Evolutionary conservation across 2,888 invertebrate genomes (phyloP).

Genomic region (Loripinus fragilis): DNA sequence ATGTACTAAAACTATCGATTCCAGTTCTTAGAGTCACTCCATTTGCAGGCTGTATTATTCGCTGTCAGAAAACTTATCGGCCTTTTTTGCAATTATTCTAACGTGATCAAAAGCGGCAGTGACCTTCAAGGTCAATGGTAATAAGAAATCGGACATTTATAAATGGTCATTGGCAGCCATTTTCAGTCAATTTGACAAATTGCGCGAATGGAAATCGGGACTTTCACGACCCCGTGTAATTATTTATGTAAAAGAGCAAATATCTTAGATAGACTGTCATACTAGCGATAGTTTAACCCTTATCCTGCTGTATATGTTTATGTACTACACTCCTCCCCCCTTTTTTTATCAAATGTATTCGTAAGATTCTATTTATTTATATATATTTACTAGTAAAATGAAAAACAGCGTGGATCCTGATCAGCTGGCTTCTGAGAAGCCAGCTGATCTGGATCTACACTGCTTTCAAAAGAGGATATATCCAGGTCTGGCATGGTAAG

Average conservation of each 20-base stretch:
- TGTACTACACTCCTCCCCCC: too few relatives aligned
- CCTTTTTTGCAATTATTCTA: not conserved
- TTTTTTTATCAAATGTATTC: too few relatives aligned
- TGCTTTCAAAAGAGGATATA: too few relatives aligned
- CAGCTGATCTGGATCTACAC: too few relatives aligned
- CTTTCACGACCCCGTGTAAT: slow-evolving; percentile 27
- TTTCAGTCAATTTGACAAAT: slow-evolving; percentile 35
- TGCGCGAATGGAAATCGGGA: slow-evolving; percentile 12
- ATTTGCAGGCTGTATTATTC: slow-evolving; percentile 10
- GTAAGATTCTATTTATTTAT: too few relatives aligned
- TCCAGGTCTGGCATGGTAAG: too few relatives aligned
- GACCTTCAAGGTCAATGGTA: slow-evolving; percentile 39
- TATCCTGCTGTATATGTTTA: too few relatives aligned
- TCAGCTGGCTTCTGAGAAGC: too few relatives aligned
- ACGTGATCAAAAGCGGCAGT: slow-evolving; percentile 13
- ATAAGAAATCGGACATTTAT: slow-evolving; percentile 51
- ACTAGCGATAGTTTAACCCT: slow-evolving; percentile 5
- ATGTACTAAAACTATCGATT: not conserved
- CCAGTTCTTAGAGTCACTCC: not conserved
- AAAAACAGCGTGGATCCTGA: too few relatives aligned
- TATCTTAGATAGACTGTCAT: slow-evolving; percentile 24
- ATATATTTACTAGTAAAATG: too few relatives aligned
- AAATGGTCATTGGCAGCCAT: slow-evolving; percentile 43
- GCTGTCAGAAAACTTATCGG: slow-evolving; percentile 9
- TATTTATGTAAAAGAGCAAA: slow-evolving; percentile 46